Evolutionary conservation across 2,888 invertebrate species (phyloP), one percentile per base, ranked within the genome.

Genomic region (Leptopilina myrica): DNA sequence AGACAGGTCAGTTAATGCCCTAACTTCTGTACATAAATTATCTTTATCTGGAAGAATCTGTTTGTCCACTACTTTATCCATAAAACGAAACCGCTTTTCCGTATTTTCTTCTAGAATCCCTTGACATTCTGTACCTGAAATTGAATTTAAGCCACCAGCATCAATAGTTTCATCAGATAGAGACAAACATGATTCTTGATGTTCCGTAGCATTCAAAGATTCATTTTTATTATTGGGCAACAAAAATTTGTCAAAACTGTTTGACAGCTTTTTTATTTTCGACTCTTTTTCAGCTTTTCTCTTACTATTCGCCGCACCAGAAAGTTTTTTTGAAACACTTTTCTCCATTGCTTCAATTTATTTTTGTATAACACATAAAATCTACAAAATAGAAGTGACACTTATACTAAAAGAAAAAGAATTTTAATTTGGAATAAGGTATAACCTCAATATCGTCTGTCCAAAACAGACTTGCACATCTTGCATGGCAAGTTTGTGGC

Each of bases 281-380:
- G 15, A 65, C 15, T 65, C 65, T 15, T 65, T 65, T 65, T 65
- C n/a, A 12, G 65, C 26, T 65, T 65, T 65, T 40, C 2, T n/a
- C 40, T 65, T 65, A 1, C 65, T 65, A 65, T 65, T 65, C 65
- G 26, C 65, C 14, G 65, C 65, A 65, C 65, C 65, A 65, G 65
- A 26, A n/a, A 65, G 65, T 65, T 65, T 65, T 15, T 40, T 65
- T 2, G 5, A 11, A 12, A 26, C 7, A 65, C 15, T 40, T 65
- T 65, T 65, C 40, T 65, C 65, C 65, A 65, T 65, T 65, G 65
- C 65, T 65, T 65, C 15, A 65, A 65, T 65, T 43, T 8, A n/a
- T 65, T 65, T 65, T 65, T 65, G 8, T 2, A 11, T 65, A 65
- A 65, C 14, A 65, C 65, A 65, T 12, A 20, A 56, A 56, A 56